Evolutionary conservation across 92 coral and sea anemone genomes (phyloP), one percentile per base, ranked within the genome.

Genomic region (Heteractis magnifica): DNA sequence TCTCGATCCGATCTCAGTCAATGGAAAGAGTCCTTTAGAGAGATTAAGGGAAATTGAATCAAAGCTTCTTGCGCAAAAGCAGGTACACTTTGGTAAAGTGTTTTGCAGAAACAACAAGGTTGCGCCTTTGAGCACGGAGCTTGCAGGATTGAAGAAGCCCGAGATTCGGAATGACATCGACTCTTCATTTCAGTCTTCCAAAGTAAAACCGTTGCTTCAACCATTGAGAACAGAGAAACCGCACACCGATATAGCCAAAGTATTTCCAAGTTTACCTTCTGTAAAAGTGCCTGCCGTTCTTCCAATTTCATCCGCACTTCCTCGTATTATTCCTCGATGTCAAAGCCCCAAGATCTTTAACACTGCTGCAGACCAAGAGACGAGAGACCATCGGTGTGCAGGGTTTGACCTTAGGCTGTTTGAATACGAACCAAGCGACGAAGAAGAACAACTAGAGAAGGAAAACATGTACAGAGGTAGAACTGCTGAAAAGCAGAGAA

Each of bases 51-150:
- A 62, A 62, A 23, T 62, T 0, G 70, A 62, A 62, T 62, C 70
- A 62, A 62, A 62, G n/a, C 70, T 62, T n/a, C 70, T 62, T 8
- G 70, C 70, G 70, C 70, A 62, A 23, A 62, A 62, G 20, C 70
- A 62, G 21, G 18, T 62, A 62, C 10, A 62, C 10, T 10, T 62
- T 62, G 23, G 70, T 62, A 62, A 62, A 62, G 70, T 62, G 70
- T 62, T 62, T 62, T n/a, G 21, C 9, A 62, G 70, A 9, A 62
- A n/a, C 70, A 62, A 62, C 70, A 62, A 62, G 70, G 70, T 62
- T 18, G 70, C 34, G 21, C 70, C 70, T 23, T 4, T 62, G 70
- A 62, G 70, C 13, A 62, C 23, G 1, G 34, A 62, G 70, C 23
- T 62, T 62, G 70, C 21, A 18, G 70, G 21, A 3, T 18, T n/a